Evolutionary conservation across 1,140 invertebrate species (phyloP).

Genomic region (Uloborus diversus): DNA sequence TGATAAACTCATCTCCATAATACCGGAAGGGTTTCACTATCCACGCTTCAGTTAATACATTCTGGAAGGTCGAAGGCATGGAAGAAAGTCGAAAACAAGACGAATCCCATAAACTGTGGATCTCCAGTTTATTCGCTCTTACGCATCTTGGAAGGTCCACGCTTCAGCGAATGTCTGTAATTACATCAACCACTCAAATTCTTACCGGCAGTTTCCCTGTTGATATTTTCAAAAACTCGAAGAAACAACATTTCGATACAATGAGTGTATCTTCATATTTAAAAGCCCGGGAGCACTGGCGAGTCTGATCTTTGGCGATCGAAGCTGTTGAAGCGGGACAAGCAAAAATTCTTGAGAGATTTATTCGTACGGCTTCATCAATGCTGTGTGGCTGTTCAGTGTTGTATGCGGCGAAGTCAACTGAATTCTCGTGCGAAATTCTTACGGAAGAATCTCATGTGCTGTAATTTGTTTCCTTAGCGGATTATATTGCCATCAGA

Average conservation of each 20-base stretch:
- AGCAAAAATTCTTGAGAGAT: no score
- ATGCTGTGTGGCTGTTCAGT: no score
- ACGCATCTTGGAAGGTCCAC: neutral
- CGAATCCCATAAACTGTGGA: slow-evolving; percentile 3
- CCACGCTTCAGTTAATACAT: slow-evolving; percentile 23
- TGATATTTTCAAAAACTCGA: neutral
- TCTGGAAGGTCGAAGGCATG: slow-evolving; percentile 31
- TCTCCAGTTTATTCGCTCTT: slow-evolving; percentile 15
- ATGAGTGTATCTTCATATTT: slow-evolving; percentile 16
- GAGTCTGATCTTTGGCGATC: neutral
- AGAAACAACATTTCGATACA: neutral
- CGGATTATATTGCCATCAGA: no score
- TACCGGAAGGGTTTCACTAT: slow-evolving; percentile 6
- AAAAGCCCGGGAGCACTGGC: neutral
- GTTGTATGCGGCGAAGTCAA: no score
- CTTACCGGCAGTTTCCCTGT: slow-evolving; percentile 11
- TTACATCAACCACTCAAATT: slow-evolving; percentile 36
- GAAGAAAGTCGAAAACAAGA: slow-evolving; percentile 36
- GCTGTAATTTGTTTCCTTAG: no score
- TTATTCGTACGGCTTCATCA: no score
- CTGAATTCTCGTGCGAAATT: slow-evolving; percentile 12
- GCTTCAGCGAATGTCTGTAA: slow-evolving; percentile 25
- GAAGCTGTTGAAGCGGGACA: slow-evolving; percentile 26
- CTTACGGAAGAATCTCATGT: neutral
- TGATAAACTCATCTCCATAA: neutral